A percentile compares a stretch with the other conserved stretches of the same genome.
phyloP scores from a whole-genome alignment of 2,113 vertebrate genomes.

The Brienomyrus longianalis region DNA sequence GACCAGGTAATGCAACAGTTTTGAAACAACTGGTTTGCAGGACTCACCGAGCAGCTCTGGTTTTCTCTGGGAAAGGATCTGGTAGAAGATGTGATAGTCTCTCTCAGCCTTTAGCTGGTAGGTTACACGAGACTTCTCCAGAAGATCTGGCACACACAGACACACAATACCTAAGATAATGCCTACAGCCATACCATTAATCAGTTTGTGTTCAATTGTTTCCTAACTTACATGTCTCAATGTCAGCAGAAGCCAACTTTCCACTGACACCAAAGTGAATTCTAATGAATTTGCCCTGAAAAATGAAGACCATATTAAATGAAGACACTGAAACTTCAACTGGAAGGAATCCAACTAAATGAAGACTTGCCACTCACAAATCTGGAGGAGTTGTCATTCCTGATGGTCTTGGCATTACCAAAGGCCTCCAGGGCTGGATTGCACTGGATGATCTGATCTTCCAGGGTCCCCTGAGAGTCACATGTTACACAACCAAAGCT shows the following conservation, averaged over 20 bases:
- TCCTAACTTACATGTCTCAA: background rate
- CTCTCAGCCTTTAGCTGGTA: constrained; percentile 83
- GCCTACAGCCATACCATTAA: background rate
- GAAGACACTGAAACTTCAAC: background rate
- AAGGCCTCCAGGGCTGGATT: constrained; percentile 19
- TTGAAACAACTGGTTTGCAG: background rate
- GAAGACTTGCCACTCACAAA: constrained; percentile 13
- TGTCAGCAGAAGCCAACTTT: constrained; percentile 18
- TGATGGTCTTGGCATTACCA: constrained; percentile 2
- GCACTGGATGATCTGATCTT: constrained; percentile 21
- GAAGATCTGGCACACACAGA: constrained; percentile 60
- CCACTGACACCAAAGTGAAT: constrained; percentile 18
- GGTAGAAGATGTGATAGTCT: constrained; percentile 88
- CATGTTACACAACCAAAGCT: background rate
- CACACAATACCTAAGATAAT: background rate
- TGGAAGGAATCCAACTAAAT: background rate
- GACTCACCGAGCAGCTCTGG: constrained; percentile 52
- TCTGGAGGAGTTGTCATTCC: constrained; percentile 20
- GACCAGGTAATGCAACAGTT: background rate
- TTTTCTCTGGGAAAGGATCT: constrained; percentile 84
- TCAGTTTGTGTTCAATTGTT: background rate
- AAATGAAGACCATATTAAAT: background rate
- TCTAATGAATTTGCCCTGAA: constrained; percentile 16
- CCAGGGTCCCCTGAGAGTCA: constrained; percentile 13
- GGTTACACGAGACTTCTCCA: constrained; percentile 82